These are phyloP conservation scores for Ovis canadensis DNA, from an alignment of 2,113 vertebrate species.

Conservation along the genomic window DNA sequence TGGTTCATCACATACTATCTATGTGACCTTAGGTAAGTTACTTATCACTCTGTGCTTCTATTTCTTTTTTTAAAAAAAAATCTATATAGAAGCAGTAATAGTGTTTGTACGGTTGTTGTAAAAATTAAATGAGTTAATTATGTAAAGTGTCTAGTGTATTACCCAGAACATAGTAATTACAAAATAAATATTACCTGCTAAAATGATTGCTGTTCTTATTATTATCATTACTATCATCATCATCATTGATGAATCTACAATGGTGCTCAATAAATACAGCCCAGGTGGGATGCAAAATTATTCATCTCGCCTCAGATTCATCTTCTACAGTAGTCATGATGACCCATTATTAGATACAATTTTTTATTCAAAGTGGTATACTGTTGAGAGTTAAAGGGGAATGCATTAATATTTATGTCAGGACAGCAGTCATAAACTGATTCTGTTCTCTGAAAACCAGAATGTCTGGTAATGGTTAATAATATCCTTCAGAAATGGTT, in stretches of 20 bases:
- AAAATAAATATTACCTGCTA: neutral
- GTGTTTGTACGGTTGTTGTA: neutral
- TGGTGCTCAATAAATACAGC: neutral
- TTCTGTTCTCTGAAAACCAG: neutral
- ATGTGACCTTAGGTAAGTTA: neutral
- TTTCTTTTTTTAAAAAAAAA: neutral
- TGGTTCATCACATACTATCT: neutral
- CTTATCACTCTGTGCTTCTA: neutral
- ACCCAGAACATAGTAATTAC: neutral
- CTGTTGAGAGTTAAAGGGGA: neutral
- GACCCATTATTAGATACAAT: neutral
- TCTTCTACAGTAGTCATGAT: neutral
- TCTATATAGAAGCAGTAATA: neutral
- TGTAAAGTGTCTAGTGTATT: neutral
- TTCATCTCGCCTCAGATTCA: neutral
- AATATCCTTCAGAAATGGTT: neutral
- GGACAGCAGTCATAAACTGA: neutral
- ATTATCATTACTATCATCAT: neutral
- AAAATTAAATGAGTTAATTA: constrained; percentile 5
- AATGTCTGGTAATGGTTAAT: neutral
- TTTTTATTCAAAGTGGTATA: neutral
- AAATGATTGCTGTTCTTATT: neutral
- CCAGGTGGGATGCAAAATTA: neutral
- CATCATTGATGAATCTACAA: neutral
- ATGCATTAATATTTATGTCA: neutral